Conservation (phyloP, 2,888 invertebrate genomes). For the Ctena decussata region DNA sequence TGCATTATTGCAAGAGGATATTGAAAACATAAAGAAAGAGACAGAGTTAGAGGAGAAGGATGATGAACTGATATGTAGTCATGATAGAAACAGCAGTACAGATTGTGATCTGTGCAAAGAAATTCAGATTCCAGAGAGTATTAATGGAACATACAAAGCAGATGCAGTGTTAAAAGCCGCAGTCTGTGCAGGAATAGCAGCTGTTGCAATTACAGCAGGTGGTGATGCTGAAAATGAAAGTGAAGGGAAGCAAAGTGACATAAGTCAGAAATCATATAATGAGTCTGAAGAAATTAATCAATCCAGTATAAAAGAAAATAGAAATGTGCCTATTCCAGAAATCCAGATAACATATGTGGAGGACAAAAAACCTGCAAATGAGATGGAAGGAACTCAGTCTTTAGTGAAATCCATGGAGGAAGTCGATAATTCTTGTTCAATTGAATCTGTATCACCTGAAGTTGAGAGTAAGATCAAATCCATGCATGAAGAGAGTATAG, state of each 20-base stretch:
- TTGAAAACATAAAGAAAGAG: neutral
- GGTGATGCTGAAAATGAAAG: conserved; percentile 18
- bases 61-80: neutral
- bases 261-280: neutral
- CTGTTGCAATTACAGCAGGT: conserved; percentile 55
- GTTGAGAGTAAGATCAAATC: conserved; percentile 14
- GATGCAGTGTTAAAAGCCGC: conserved; percentile 55
- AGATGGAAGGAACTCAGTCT: neutral
- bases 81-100: neutral
- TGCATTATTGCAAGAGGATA: neutral
- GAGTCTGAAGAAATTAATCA: neutral
- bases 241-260: neutral
- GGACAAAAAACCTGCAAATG: neutral
- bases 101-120: neutral
- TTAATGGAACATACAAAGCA: neutral
- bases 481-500: conserved; percentile 14
- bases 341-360: neutral
- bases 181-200: conserved; percentile 57
- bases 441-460: neutral
- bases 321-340: neutral
- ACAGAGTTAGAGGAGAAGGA: neutral
- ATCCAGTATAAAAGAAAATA: neutral
- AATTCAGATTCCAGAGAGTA: neutral
- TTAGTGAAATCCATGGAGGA: neutral
- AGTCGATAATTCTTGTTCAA: no score